Evolutionary conservation across 2,113 vertebrate genomes (phyloP), one percentile per base, ranked within the genome.

Genomic region (Elgaria multicarinata): DNA sequence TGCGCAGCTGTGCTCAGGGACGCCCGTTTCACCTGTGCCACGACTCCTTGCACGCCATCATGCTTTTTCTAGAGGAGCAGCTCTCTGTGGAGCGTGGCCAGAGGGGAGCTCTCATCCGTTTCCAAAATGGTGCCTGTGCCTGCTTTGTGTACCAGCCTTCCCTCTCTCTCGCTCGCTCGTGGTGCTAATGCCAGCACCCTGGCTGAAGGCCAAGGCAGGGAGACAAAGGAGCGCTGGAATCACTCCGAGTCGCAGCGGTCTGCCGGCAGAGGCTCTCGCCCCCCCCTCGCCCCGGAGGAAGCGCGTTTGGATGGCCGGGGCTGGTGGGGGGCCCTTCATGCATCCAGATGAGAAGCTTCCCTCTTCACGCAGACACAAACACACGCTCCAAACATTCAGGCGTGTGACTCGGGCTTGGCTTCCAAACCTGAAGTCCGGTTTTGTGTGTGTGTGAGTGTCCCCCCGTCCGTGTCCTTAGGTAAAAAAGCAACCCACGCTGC

Each of bases 181-280:
- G 71, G 72, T 92, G 94, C 96, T 96, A 94, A 95, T 97, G 97
- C 97, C 96, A 96, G 97, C 96, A 94, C 95, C 95, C 90, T 96
- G 96, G 97, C 97, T 96, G 94, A 92, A 96, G 97, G 97, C 97
- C 97, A 95, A 97, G 90, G 91, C 96, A 96, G 94, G 97, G 95
- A 97, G 97, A 97, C 97, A 97, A 97, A 97, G 97, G 97, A 96
- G 95, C 93, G 93, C 94, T 94, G 93, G 94, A 94, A 96, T 95
- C 95, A 94, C 94, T 93, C 84, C 86, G 93, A 85, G 93, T 96
- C 92, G 66, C 87, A 95, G 94, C 94, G 96, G 95, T 95, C 91
- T 0, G 95, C 92, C 95, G 95, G 94, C 94, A 95, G 93, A 95
- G 94, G 92, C 94, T 93, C 93, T 90, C 92, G 93, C 91, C 84